Evolutionary conservation across 1,140 invertebrate genomes (phyloP), one percentile per base, ranked within the genome.

Genomic region (Elymnias hypermnestra): DNA sequence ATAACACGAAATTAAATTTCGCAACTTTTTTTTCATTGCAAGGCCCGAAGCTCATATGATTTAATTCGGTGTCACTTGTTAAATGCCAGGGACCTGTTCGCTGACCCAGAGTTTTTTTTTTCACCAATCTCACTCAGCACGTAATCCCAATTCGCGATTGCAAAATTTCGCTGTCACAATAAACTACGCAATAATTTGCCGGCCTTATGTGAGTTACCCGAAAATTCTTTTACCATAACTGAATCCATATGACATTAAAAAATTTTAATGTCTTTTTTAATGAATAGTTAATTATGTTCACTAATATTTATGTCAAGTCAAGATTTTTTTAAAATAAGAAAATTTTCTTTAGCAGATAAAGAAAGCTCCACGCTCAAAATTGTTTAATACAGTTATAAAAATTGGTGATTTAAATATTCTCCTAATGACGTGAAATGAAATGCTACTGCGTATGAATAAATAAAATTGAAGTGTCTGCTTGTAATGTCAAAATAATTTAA

Each of bases 101-200:
- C 36, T 63, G 66, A 63, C 66, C 66, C 59, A 60, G 47, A 63
- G 52, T 54, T 69, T 63, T 61, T 66, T 12, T 38, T 48, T 48
- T 19, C 19, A 28, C 45, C 26, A 48, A 54, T 36, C 48, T 23
- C 31, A 39, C 25, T 43, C 10, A 28, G 39, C 41, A 50, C 47
- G 52, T 58, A 58, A 54, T 63, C 54, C 53, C 55, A 42, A 63
- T 56, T 53, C 38, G 26, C 26, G 45, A 53, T 61, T 61, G 57
- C 54, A 18, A 65, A 50, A 53, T 55, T 53, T 28, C n/a, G 39
- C 43, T 37, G 54, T 44, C 44, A 23, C 12, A 26, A 33, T 46
- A 43, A 33, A 50, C 44, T 46, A 38, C 37, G 50, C 41, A 49
- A 49, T 52, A 33, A 53, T 38, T 38, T 38, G 39, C n/a, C 17